Evolutionary conservation across 2,888 invertebrate species (phyloP).

Genomic region (Coenonympha glycerion): DNA sequence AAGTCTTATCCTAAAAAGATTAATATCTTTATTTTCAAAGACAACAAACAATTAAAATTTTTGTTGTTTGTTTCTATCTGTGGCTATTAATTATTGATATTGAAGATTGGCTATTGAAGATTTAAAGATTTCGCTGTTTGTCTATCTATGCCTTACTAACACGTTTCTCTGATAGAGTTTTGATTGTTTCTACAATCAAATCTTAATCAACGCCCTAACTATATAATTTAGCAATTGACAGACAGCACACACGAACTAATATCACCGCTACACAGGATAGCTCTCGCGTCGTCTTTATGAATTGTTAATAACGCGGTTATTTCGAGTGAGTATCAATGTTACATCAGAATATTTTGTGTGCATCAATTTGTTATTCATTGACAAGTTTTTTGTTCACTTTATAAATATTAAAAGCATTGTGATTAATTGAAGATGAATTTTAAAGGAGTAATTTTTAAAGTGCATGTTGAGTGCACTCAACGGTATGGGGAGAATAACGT

Average conservation of each 20-base stretch:
- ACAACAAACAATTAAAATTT: too few species aligned
- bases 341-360: conserved; percentile 28
- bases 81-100: too few species aligned
- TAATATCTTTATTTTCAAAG: too few species aligned
- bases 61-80: too few species aligned
- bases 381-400: conserved; percentile 18
- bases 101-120: too few species aligned
- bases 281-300: conserved; percentile 33
- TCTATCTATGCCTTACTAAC: too few species aligned
- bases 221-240: conserved; percentile 22
- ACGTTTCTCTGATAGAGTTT: neutral
- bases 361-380: conserved; percentile 28
- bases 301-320: conserved; percentile 40
- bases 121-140: too few species aligned
- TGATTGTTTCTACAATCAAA: neutral
- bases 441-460: conserved; percentile 13
- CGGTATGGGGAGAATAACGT: neutral
- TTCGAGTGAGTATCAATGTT: conserved; percentile 33
- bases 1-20: too few species aligned
- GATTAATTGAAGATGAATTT: conserved; percentile 17
- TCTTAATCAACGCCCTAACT: conserved; percentile 5
- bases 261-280: conserved; percentile 29
- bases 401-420: conserved; percentile 19
- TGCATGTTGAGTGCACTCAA: neutral
- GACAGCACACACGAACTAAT: conserved; percentile 27